phyloP scores from a whole-genome alignment of 1,140 invertebrate species.

The Drosophila miranda region DNA sequence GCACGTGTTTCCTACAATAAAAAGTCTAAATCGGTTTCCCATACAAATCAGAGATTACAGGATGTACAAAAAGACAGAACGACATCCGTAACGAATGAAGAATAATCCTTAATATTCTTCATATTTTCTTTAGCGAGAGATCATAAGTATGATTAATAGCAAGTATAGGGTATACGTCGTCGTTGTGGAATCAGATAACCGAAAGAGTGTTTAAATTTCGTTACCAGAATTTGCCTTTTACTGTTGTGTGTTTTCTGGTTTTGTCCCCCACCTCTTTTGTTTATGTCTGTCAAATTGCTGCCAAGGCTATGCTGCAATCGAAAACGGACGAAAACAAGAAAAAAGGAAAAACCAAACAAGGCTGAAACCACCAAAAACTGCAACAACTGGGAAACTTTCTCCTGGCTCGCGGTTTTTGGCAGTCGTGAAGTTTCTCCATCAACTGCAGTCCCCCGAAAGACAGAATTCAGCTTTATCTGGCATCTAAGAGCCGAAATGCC shows the following conservation, averaged over 20 bases:
- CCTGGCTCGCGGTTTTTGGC: slow-evolving; percentile 49
- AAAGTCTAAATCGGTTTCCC: too few species aligned
- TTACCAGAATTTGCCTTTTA: neutral
- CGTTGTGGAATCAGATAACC: too few species aligned
- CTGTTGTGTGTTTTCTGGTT: neutral
- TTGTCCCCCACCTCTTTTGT: slow-evolving; percentile 41
- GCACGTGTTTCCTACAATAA: too few species aligned
- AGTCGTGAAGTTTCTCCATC: slow-evolving; percentile 34
- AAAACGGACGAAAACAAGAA: slow-evolving; percentile 4
- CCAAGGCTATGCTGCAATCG: slow-evolving; percentile 57
- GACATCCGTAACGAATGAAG: too few species aligned
- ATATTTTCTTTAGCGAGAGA: too few species aligned
- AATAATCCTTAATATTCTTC: too few species aligned
- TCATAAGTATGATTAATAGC: too few species aligned
- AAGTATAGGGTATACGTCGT: too few species aligned
- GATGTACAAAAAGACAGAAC: too few species aligned
- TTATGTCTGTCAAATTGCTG: slow-evolving; percentile 74
- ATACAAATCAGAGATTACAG: too few species aligned
- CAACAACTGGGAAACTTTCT: slow-evolving; percentile 62
- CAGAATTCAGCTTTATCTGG: slow-evolving; percentile 38
- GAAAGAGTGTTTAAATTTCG: too few species aligned
- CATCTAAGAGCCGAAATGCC: neutral
- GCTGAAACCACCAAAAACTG: slow-evolving; percentile 44
- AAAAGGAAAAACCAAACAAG: slow-evolving; percentile 25
- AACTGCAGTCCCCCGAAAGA: slow-evolving; percentile 5